Percentiles rank a stretch among this genome's conserved stretches.
Conservation (phyloP, 1,140 invertebrate species). For the Papilio glaucus region DNA sequence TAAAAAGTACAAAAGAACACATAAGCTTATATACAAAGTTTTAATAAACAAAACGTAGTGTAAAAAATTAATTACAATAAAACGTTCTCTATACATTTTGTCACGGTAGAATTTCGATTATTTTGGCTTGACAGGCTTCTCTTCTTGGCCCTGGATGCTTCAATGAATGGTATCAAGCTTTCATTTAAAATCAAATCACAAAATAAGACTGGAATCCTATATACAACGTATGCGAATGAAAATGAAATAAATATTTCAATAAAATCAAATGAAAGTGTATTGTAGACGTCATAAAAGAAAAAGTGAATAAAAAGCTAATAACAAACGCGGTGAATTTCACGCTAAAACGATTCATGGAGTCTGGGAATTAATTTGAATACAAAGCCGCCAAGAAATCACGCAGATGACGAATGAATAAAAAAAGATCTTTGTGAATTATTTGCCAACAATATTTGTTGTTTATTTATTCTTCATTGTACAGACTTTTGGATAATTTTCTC, state of each 20-base stretch:
- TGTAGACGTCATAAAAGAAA: neutral
- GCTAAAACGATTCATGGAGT: conserved; percentile 20
- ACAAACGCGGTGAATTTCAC: neutral
- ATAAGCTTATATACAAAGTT: no score
- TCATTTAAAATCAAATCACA: no score
- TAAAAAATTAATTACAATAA: no score
- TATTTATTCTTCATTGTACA: neutral
- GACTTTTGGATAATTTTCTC: neutral
- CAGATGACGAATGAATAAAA: conserved; percentile 4
- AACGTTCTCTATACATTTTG: no score
- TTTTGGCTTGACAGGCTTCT: no score
- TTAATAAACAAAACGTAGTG: no score
- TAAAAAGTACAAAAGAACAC: no score
- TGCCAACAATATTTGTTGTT: neutral
- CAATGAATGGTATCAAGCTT: no score
- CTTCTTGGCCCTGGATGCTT: no score
- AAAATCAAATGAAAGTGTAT: conserved; percentile 11
- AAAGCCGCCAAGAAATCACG: conserved; percentile 15
- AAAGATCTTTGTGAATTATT: conserved; percentile 1
- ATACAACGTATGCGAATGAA: no score
- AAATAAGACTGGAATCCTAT: no score
- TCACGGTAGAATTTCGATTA: no score
- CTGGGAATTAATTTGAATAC: conserved; percentile 17
- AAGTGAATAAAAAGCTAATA: conserved; percentile 1
- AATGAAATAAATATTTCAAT: neutral